Base-by-base conservation (phyloP, 2,113 vertebrate genomes). In the Nothoprocta perdicaria region DNA sequence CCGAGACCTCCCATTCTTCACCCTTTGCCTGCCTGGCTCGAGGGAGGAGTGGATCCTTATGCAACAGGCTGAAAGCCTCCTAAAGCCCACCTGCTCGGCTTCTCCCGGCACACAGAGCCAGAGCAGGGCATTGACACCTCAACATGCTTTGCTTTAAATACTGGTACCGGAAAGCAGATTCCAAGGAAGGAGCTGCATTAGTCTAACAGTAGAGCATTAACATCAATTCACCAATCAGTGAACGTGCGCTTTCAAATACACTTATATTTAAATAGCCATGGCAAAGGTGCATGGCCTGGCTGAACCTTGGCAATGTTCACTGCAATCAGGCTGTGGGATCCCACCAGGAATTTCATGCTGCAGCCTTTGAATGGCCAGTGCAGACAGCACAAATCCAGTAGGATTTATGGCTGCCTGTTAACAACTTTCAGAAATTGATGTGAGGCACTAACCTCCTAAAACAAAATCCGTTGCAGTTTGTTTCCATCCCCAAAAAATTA, bases 41-140 rank as follows among this genome's bases (percentile, higher is more conserved):
- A n/a, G 8, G 35, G 10, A 26, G 7, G 0, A 1, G 8, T 10
- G 16, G 33, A 21, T 33, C 16, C 19, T 16, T 38, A 21, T 75
- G 35, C 21, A 81, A 69, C 0, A 1, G 35, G 46, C 12, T 11
- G 10, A 80, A 67, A 12, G 4, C 15, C 19, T 29, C 41, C 26
- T 8, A 62, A 75, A 52, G 52, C 4, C 1, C 24, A 60, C 6
- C 19, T 65, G 8, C 9, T 43, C 40, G 41, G 11, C 16, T 81
- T 86, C 35, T 73, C 26, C 55, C 53, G 53, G 22, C 52, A 66
- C 8, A 3, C 16, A 23, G 13, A 52, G 27, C 27, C 41, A 55
- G 9, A 26, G 27, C n/a, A 40, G 38, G 9, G 82, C 21, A 22
- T 50, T 45, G 72, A 33, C 14, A 61, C 2, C 6, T 76, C n/a